Evolutionary conservation across 2,113 vertebrate species (phyloP).

Genomic region (Columba janthina): DNA sequence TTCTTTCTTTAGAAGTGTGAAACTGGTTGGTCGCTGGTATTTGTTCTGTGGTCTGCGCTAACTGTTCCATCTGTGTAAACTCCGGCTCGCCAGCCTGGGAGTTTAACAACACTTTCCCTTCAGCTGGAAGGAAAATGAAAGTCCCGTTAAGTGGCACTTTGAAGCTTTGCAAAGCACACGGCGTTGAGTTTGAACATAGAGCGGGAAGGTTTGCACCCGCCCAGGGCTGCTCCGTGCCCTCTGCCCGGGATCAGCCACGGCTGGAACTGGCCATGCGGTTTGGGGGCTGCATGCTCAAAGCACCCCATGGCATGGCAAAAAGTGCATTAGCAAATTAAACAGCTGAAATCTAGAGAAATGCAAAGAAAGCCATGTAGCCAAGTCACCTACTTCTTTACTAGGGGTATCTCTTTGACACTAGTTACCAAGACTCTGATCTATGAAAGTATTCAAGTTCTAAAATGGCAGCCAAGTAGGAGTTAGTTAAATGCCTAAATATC

Average conservation of each 20-base stretch:
- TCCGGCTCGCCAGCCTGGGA: slow-evolving; percentile 71
- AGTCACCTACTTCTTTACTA: fast-evolving
- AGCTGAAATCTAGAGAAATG: background rate
- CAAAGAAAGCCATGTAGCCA: fast-evolving
- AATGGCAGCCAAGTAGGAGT: background rate
- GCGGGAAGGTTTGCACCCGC: background rate
- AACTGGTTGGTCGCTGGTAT: slow-evolving; percentile 82
- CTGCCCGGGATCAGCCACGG: background rate
- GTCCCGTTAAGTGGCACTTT: slow-evolving; percentile 74
- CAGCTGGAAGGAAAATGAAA: slow-evolving; percentile 62
- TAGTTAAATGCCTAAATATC: background rate
- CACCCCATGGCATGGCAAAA: too few species aligned
- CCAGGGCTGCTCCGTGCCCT: background rate
- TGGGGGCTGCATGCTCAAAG: background rate
- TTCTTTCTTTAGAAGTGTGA: slow-evolving; percentile 86
- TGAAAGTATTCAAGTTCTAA: background rate
- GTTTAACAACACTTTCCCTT: slow-evolving; percentile 75
- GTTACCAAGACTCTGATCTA: background rate
- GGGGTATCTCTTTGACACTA: background rate
- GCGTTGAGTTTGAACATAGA: background rate
- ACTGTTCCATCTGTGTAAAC: slow-evolving; percentile 87
- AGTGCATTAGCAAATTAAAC: background rate
- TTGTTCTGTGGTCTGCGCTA: slow-evolving; percentile 81
- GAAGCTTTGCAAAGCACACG: slow-evolving; percentile 66
- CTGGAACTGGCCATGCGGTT: fast-evolving